Percentiles rank a stretch among this genome's conserved stretches.
phyloP scores from a whole-genome alignment of 23 tunicate genomes.

The Botrylloides violaceus region DNA sequence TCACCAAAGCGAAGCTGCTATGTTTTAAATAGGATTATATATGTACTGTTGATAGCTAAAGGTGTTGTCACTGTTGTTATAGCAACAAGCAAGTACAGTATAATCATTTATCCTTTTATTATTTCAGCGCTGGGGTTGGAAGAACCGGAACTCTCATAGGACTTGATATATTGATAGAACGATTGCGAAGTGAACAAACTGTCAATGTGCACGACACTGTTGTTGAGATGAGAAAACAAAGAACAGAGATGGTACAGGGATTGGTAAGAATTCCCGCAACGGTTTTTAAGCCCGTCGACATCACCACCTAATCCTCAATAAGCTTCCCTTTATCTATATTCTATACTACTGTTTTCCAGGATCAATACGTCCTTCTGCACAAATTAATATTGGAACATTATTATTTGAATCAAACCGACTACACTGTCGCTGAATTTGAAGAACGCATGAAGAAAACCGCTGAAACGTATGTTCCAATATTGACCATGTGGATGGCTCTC shows the following conservation, averaged over 20 bases:
- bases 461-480: constrained; percentile 35
- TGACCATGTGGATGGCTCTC: too few relatives aligned
- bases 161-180: constrained; percentile 45
- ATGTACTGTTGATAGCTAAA: too few relatives aligned
- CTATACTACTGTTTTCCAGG: constrained; percentile 32
- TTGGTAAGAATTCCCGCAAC: constrained; percentile 29
- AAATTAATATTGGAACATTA: constrained; percentile 53
- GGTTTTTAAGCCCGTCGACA: neutral
- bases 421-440: constrained; percentile 26
- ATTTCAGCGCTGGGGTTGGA: constrained; percentile 84
- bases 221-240: constrained; percentile 37
- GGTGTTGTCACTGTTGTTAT: too few relatives aligned
- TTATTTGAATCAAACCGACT: constrained; percentile 57
- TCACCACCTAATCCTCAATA: neutral
- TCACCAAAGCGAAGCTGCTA: too few relatives aligned
- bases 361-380: constrained; percentile 77
- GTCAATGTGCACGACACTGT: constrained; percentile 42
- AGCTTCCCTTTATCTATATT: neutral
- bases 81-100: too few relatives aligned
- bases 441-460: constrained; percentile 22
- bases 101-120: too few relatives aligned
- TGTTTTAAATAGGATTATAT: too few relatives aligned
- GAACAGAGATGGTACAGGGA: constrained; percentile 95
- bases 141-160: constrained; percentile 87
- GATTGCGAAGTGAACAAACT: constrained; percentile 20